Conservation (phyloP, 2,888 invertebrate species). For the Volucella inanis region DNA sequence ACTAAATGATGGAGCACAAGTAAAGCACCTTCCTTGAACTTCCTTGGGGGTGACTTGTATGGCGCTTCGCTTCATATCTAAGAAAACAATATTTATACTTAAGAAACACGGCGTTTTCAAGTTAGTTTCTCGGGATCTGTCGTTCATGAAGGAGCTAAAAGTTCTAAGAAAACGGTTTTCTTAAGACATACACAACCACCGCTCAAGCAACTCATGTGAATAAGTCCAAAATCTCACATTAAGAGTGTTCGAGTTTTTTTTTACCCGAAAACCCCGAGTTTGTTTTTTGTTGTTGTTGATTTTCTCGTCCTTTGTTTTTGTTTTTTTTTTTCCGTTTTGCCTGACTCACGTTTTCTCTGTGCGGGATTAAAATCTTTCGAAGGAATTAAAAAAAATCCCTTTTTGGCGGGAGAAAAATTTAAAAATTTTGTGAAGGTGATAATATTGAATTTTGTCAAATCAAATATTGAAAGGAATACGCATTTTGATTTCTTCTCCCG, state of each 20-base stretch:
- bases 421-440: background rate
- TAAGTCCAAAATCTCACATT: background rate
- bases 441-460: too few species aligned
- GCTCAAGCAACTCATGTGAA: background rate
- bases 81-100: constrained; percentile 82
- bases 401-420: constrained; percentile 42
- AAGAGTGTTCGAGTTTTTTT: too few species aligned
- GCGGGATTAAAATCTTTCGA: background rate
- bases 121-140: constrained; percentile 82
- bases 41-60: constrained; percentile 56
- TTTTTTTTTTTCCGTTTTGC: too few species aligned
- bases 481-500: background rate
- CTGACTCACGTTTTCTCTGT: background rate
- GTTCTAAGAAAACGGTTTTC: constrained; percentile 46
- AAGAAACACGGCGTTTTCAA: constrained; percentile 78
- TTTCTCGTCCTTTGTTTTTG: too few species aligned
- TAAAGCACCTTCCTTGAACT: constrained; percentile 55
- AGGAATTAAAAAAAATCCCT: constrained; percentile 2
- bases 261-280: too few species aligned
- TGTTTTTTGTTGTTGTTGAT: too few species aligned
- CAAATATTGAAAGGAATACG: too few species aligned
- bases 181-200: constrained; percentile 5
- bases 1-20: constrained; percentile 65
- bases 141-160: constrained; percentile 78
- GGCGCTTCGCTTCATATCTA: constrained; percentile 56